These are phyloP conservation scores for Hymenochirus boettgeri DNA, from an alignment of 2,113 vertebrate species.

Conservation along the genomic window DNA sequence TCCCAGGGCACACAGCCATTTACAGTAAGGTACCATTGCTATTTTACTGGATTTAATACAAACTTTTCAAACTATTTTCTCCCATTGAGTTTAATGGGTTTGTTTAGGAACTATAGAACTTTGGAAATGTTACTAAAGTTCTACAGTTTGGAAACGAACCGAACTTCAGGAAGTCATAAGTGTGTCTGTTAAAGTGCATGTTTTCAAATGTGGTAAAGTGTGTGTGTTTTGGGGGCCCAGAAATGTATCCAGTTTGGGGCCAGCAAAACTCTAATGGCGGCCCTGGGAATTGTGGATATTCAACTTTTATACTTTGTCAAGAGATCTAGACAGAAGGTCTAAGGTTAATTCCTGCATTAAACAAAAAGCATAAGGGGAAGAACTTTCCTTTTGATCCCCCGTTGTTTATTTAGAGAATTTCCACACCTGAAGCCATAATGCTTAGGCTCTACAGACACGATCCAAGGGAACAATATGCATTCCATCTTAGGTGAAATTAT, in stretches of 20 bases:
- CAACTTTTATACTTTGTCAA: background rate
- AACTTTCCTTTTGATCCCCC: slow-evolving; percentile 3
- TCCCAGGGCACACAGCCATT: too few relatives aligned
- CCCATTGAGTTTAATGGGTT: too few relatives aligned
- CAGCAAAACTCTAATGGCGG: too few relatives aligned
- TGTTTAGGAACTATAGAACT: too few relatives aligned
- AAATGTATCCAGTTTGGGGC: too few relatives aligned
- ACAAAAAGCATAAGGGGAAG: background rate
- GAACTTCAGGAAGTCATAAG: too few relatives aligned
- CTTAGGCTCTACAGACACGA: slow-evolving; percentile 8
- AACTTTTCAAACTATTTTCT: too few relatives aligned
- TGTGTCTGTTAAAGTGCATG: background rate
- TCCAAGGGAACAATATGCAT: slow-evolving; percentile 8
- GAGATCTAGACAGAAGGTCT: background rate
- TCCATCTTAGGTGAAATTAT: slow-evolving; percentile 24
- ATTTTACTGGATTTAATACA: too few relatives aligned
- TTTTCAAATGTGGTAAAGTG: slow-evolving; percentile 17
- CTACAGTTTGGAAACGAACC: too few relatives aligned
- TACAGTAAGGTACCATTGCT: too few relatives aligned
- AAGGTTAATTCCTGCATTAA: background rate
- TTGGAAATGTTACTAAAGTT: too few relatives aligned
- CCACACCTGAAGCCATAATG: slow-evolving; percentile 25
- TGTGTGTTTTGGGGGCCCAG: too few relatives aligned
- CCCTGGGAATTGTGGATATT: background rate
- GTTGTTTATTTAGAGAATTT: slow-evolving; percentile 25